A percentile compares a stretch with the other conserved stretches of the same genome.
These are phyloP conservation scores for Thaleichthys pacificus DNA, from an alignment of 2,797 vertebrate genomes.

Conservation along the genomic window DNA sequence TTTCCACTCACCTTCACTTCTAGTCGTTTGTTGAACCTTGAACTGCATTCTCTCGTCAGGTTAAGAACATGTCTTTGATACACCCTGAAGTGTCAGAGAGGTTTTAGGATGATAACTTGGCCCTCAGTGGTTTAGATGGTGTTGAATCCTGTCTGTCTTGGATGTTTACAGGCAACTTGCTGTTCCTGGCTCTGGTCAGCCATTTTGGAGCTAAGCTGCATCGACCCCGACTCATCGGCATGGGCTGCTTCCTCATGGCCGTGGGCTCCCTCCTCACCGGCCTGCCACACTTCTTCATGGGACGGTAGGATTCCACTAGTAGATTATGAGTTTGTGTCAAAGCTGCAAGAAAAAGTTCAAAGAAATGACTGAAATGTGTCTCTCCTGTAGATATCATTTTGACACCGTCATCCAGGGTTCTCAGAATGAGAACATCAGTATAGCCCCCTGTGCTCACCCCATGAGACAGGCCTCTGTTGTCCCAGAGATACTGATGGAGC, in stretches of 20 bases:
- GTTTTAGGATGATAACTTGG: not conserved
- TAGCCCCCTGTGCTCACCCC: conserved; percentile 59
- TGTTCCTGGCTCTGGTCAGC: conserved; percentile 75
- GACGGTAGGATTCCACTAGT: conserved; percentile 53
- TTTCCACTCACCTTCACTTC: no score
- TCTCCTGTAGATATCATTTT: conserved; percentile 68
- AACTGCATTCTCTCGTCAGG: not conserved
- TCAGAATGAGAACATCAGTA: conserved; percentile 58
- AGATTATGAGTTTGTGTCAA: not conserved
- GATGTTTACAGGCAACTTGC: conserved; percentile 68
- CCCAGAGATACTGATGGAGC: conserved; percentile 24
- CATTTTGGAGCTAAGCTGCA: conserved; percentile 78
- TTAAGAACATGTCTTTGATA: not conserved
- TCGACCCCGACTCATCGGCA: conserved; percentile 72
- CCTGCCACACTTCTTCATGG: conserved; percentile 82
- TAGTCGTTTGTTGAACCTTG: not conserved
- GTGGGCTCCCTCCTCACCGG: conserved; percentile 70
- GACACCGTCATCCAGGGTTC: conserved; percentile 60
- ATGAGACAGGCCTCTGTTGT: conserved; percentile 18
- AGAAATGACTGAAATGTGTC: not conserved
- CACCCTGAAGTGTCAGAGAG: not conserved
- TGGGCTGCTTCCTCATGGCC: conserved; percentile 75
- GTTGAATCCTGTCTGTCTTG: not conserved
- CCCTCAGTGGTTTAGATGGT: not conserved
- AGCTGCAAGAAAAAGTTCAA: not conserved